Evolutionary conservation across 92 coral and sea anemone species (phyloP).

Genomic region (Hydrozoanthus gracilis): DNA sequence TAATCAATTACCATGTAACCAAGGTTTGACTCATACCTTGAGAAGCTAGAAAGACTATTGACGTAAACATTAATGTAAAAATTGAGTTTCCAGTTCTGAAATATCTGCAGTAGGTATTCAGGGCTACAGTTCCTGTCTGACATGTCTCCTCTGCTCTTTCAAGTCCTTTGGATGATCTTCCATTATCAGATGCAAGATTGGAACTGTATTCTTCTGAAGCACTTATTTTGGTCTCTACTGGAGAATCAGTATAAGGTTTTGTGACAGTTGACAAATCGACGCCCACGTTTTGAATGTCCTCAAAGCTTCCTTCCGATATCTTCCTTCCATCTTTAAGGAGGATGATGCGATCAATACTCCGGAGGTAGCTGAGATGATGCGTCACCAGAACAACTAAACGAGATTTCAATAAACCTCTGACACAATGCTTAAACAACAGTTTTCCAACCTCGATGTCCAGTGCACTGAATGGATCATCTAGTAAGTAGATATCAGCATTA

Average conservation of each 20-base stretch:
- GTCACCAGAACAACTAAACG: constrained; percentile 32
- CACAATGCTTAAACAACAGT: constrained; percentile 19
- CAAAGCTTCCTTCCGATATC: constrained; percentile 29
- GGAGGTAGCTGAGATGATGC: constrained; percentile 35
- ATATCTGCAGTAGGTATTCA: constrained; percentile 32
- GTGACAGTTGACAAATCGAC: background rate
- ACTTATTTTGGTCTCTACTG: background rate
- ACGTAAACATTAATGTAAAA: constrained; percentile 21
- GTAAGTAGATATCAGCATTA: constrained; percentile 33
- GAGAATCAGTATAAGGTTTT: background rate
- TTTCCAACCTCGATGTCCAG: constrained; percentile 35
- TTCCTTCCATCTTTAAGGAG: constrained; percentile 39
- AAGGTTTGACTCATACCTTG: constrained; percentile 7
- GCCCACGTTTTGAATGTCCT: constrained; percentile 25
- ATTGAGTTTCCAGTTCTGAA: constrained; percentile 45
- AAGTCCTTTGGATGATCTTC: constrained; percentile 27
- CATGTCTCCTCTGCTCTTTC: constrained; percentile 37
- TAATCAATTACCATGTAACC: background rate
- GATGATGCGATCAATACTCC: constrained; percentile 21
- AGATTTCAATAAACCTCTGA: constrained; percentile 13
- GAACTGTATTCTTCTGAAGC: background rate
- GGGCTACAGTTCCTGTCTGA: constrained; percentile 16
- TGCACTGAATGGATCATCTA: constrained; percentile 42
- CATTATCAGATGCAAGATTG: background rate
- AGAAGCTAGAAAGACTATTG: constrained; percentile 12